Conservation (phyloP, 1,140 invertebrate species). For the Drosophila sp. region DNA sequence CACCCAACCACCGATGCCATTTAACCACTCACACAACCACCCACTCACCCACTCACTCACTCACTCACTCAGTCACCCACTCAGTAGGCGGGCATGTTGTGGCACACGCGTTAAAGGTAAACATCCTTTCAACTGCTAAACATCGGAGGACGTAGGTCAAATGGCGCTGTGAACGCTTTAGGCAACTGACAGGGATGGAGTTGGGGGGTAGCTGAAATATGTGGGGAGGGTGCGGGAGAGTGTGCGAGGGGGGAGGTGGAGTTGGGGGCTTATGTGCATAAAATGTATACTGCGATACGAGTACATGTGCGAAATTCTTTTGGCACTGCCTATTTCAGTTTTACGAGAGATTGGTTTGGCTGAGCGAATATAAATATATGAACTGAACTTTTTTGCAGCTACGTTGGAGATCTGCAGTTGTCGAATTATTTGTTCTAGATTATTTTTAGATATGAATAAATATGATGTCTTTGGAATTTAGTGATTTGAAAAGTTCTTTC, state of each 20-base stretch:
- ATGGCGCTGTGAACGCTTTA: slow-evolving; percentile 53
- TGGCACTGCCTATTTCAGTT: not conserved
- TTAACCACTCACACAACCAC: not conserved
- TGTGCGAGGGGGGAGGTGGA: not conserved
- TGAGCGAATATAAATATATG: too few species aligned
- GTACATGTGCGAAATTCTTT: slow-evolving; percentile 58
- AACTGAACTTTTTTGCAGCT: too few species aligned
- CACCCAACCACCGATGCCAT: not conserved
- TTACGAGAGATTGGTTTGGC: too few species aligned
- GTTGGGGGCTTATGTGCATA: slow-evolving; percentile 17
- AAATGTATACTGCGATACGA: slow-evolving; percentile 40
- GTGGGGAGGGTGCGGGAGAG: too few species aligned
- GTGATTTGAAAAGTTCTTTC: too few species aligned
- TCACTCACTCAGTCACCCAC: too few species aligned
- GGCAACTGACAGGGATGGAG: slow-evolving; percentile 20
- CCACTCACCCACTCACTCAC: slow-evolving; percentile 21
- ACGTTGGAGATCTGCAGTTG: too few species aligned
- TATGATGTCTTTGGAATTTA: too few species aligned
- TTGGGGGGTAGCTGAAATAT: too few species aligned
- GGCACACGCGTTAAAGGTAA: slow-evolving; percentile 77
- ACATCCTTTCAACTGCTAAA: slow-evolving; percentile 68
- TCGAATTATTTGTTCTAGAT: too few species aligned
- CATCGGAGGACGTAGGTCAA: slow-evolving; percentile 62
- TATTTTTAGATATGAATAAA: too few species aligned
- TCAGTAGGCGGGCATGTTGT: slow-evolving; percentile 38